Evolutionary conservation across 2,888 invertebrate genomes (phyloP), one percentile per base, ranked within the genome.

Genomic region (Chrysotoxum bicinctum): DNA sequence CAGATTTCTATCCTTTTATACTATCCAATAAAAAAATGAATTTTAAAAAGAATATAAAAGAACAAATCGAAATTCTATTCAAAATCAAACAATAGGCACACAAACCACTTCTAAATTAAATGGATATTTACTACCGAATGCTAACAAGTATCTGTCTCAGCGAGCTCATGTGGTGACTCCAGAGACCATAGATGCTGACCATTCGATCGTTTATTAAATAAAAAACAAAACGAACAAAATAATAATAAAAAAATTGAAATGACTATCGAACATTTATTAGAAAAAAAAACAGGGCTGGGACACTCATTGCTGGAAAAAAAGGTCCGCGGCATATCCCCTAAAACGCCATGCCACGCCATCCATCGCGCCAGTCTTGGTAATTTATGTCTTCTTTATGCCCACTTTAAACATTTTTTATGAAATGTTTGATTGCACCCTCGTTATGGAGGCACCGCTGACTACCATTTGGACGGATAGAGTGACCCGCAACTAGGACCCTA

Each of bases 371-470:
- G 30, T 54, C 16, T 23, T 26, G 64, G 69, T 83, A 64, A 83
- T 85, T 85, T 85, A 85, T 85, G 85, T 85, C 85, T 85, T 85
- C 85, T 85, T 85, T 85, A 66, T 66, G 81, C 81, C 81, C 73
- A 85, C 52, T 81, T 77, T 77, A 40, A 66, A 52, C 66, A 75
- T 60, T 40, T 50, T 84, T 80, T 81, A 81, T 76, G 81, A 85
- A 85, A 85, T 85, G 81, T 85, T 85, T 85, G 85, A 85, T 85
- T 85, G 85, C 81, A 85, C 85, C 85, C 85, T 85, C 85, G 85
- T 85, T 85, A 85, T 85, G 69, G 54, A 69, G 54, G 69, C 43
- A 66, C 50, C 69, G 19, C 40, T 69, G 69, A 69, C 69, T 69
- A 69, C 69, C 54, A 52, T 54, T 54, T 54, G 26, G 26, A 45